These are phyloP conservation scores for Macrotus californicus DNA, from an alignment of 2,113 vertebrate genomes.

Conservation along the genomic window DNA sequence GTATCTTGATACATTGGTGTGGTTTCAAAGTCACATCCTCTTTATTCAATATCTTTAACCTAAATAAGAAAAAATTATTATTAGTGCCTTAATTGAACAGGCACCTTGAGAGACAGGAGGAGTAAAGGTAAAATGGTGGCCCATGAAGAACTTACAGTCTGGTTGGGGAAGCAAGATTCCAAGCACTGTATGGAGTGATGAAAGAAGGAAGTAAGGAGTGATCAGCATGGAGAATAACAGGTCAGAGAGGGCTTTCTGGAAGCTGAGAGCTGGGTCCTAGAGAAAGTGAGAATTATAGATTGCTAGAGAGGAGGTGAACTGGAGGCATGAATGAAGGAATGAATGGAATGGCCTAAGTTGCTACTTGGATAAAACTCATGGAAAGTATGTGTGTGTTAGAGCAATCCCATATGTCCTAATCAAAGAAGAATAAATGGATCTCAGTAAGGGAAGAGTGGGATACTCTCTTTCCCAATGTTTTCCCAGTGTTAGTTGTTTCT, in stretches of 20 bases:
- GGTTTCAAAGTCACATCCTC: not conserved
- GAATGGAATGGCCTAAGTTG: not conserved
- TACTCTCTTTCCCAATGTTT: not conserved
- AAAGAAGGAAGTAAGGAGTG: not conserved
- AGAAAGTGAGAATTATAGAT: not conserved
- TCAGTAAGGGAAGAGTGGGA: not conserved
- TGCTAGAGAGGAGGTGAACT: not conserved
- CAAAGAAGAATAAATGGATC: not conserved
- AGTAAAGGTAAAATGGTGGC: not conserved
- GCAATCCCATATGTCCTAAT: not conserved
- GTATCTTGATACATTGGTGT: not conserved
- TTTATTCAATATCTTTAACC: not conserved
- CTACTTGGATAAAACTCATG: not conserved
- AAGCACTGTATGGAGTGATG: not conserved
- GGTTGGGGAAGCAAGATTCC: not conserved
- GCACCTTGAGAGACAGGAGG: not conserved
- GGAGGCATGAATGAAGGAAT: not conserved
- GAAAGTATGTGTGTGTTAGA: not conserved
- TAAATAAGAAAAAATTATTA: constrained; percentile 29
- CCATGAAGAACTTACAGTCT: not conserved
- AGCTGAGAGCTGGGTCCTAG: not conserved
- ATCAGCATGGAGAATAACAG: not conserved
- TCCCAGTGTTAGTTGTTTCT: not conserved
- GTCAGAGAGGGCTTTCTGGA: not conserved
- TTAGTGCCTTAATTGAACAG: not conserved